A percentile compares a stretch with the other conserved stretches of the same genome.
Evolutionary conservation across 2,113 vertebrate genomes (phyloP).

Genomic region (Oncorhynchus keta): DNA sequence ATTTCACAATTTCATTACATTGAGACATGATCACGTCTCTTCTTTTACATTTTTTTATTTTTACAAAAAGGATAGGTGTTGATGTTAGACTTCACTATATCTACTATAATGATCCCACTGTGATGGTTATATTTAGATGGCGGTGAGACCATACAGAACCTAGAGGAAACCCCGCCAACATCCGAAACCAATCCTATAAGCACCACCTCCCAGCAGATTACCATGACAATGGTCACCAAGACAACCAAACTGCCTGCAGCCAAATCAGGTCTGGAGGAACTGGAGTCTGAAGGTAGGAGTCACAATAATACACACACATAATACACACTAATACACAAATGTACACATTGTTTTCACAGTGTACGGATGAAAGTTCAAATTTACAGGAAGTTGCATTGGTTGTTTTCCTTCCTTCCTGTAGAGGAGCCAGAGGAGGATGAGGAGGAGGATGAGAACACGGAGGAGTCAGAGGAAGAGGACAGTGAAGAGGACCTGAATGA

Average conservation of each 20-base stretch:
- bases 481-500: slow-evolving; percentile 81
- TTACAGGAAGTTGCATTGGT: background rate
- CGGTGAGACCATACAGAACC: slow-evolving; percentile 29
- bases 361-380: background rate
- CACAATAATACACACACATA: background rate
- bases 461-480: slow-evolving; percentile 84
- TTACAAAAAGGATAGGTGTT: background rate
- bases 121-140: slow-evolving; percentile 16
- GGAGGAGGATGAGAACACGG: slow-evolving; percentile 82
- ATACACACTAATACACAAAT: background rate
- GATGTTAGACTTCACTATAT: background rate
- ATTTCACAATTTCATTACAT: no score
- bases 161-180: slow-evolving; percentile 31
- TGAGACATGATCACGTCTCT: no score
- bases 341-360: no score
- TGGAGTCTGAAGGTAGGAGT: slow-evolving; percentile 85
- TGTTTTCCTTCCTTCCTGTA: slow-evolving; percentile 25
- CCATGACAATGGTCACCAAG: slow-evolving; percentile 51
- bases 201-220: slow-evolving; percentile 39
- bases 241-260: slow-evolving; percentile 47
- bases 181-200: background rate
- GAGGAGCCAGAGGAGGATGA: slow-evolving; percentile 85
- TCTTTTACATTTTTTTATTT: background rate
- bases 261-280: slow-evolving; percentile 67
- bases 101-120: background rate